Evolutionary conservation across 2,888 invertebrate genomes (phyloP), one percentile per base, ranked within the genome.

Genomic region (Nomada lathburiana): DNA sequence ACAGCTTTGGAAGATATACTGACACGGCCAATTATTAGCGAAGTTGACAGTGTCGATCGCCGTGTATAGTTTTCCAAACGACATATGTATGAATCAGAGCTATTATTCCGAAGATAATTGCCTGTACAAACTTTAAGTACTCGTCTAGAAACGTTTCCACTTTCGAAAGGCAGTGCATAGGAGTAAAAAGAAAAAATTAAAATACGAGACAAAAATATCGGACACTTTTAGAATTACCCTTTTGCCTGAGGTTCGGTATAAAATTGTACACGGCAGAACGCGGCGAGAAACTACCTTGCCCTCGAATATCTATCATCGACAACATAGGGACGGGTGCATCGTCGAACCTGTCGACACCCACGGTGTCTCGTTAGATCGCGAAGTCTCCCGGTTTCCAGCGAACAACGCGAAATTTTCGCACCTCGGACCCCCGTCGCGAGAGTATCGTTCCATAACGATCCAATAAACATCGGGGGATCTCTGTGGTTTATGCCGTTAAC

Each of bases 401-500:
- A 52, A 50, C 57, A 53, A 75, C 60, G 80, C 72, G 75, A 83
- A 86, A 88, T 88, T 88, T 88, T 88, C 88, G 55, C 88, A 82
- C 84, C 76, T 78, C 29, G 72, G 59, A 62, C 50, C 75, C 79
- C 79, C 64, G 65, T 63, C 52, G 80, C 26, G 82, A 68, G 64
- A 7, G 20, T 69, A 80, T 68, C 68, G 79, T 60, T 29, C 57
- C 63, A 70, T 88, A 88, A 88, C 88, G 85, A 88, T 80, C 85
- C 86, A 86, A 85, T 88, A 88, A 86, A 88, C 85, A 83, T 84
- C 78, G 62, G 44, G 20, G 69, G 67, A 79, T 80, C 84, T 80
- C 73, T 71, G 67, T 52, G 72, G 76, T 85, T 86, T 88, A 82
- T 78, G 80, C 88, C 85, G 85, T 88, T 88, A 88, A 88, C 83